Base-by-base conservation (phyloP, 64 coral and sea anemone species). In the Astreopora myriophthalma region DNA sequence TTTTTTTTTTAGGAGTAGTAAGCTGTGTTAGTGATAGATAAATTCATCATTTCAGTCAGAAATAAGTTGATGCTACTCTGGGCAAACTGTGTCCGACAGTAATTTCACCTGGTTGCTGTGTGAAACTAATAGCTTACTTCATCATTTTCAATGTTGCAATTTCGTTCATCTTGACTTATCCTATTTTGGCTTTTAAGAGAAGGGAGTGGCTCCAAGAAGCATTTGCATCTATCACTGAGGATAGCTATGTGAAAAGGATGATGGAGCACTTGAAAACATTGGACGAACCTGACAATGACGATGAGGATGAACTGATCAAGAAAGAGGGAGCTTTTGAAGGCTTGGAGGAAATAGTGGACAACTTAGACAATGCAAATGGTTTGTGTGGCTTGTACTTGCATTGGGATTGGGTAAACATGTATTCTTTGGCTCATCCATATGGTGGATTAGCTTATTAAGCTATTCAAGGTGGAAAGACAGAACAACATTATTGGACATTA, bases 321-420 rank as follows among this genome's bases (percentile, higher is more conserved):
- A 92, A 86, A 46, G 82, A 92, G 75, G 28, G 37, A 44, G 90
- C 90, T 34, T 68, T 92, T 31, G 90, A 92, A 20, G 35, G 24
- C 3, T 52, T 92, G 32, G 67, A 63, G 10, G 58, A 73, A 8
- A 85, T 92, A 71, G 90, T 86, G 25, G 90, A 92, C 51, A 27
- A 85, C 32, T 61, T 92, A 66, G 90, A 92, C 24, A 92, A 92
- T 92, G 90, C 90, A 40, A 92, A 92, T 67, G 90, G 90, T 92
- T 34, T 13, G 70, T 13, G 28, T 69, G n/a, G n/a, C n/a, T 24
- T 76, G 39, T 48, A 71, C 68, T 7, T 30, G 19, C 37, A 46
- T 42, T 40, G 37, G 8, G 1, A 23, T 16, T 58, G 17, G 13
- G 2, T 3, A 58, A 58, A 58, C 13, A 12, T 16, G 9, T 20